Base-by-base conservation (phyloP, 2,113 vertebrate genomes). In the Steatornis caripensis region DNA sequence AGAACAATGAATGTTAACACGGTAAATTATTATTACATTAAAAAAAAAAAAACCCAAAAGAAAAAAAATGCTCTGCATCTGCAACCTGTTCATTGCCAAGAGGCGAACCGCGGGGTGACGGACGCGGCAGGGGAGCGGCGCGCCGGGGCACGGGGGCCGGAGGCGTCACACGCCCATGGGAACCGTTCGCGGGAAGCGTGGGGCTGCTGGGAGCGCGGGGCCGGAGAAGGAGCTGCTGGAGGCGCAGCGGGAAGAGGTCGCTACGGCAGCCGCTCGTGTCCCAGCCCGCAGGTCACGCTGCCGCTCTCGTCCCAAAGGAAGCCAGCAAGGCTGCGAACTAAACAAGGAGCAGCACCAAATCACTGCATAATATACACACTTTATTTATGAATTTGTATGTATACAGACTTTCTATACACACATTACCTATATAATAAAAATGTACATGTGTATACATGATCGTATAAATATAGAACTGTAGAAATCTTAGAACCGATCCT, bases 351-450 rank as follows among this genome's bases (percentile, higher is more conserved):
- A 58, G 89, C 95, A 93, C 51, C 85, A 77, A 34, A 24, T 95
- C 97, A 93, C 97, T 98, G 97, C 98, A 97, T 98, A 98, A 98
- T 98, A 98, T 98, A 98, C 98, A 98, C 97, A 98, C 97, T 98
- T 98, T 98, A 98, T 98, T 98, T 98, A 96, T 96, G 97, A 97
- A 98, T 96, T 62, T 48, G 97, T 98, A 79, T 97, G 97, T 95
- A 98, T 97, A 98, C 97, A 98, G 97, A 97, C 98, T 98, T 98
- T 96, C 98, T 98, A 98, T 98, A 98, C 98, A 98, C 98, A 98
- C 98, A 96, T 97, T 96, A 92, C 97, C 97, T 98, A 97, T 97
- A 98, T 97, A 98, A 97, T 98, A 98, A 98, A 98, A 98, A 98
- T 98, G 98, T 98, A 98, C 98, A 98, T 96, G 96, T 98, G 98